Evolutionary conservation across 2,888 invertebrate genomes (phyloP).

Genomic region (Mesorhabditis belari): DNA sequence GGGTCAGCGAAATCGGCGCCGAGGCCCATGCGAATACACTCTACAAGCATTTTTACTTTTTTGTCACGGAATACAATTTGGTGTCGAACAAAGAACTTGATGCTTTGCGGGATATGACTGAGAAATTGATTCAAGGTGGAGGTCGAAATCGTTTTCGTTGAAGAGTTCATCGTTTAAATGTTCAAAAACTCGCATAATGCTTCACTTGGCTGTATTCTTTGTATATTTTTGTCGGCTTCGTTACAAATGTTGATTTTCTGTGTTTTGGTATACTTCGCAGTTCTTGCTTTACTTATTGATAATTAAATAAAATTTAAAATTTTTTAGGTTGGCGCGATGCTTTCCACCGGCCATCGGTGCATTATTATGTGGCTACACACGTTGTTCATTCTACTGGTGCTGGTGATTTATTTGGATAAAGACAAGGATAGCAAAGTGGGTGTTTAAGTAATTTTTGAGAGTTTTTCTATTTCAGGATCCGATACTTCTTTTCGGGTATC

Average conservation of each 20-base stretch:
- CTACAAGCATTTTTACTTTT: slow-evolving; percentile 88
- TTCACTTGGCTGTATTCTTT: background rate
- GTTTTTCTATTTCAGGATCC: background rate
- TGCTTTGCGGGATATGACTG: slow-evolving; percentile 62
- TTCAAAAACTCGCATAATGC: no score
- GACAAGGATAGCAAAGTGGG: background rate
- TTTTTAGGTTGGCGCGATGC: slow-evolving; percentile 16
- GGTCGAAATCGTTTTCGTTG: no score
- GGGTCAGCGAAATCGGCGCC: slow-evolving; percentile 76
- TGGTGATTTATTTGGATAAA: background rate
- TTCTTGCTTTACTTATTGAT: background rate
- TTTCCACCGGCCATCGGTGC: background rate
- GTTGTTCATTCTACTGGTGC: background rate
- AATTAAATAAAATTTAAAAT: background rate
- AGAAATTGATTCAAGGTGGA: background rate
- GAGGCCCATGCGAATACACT: slow-evolving; percentile 88
- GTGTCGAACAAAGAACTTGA: slow-evolving; percentile 77
- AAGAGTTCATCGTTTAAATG: no score
- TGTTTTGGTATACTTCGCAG: background rate
- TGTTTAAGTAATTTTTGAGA: no score
- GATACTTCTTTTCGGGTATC: background rate
- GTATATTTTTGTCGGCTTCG: background rate
- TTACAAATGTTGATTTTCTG: background rate
- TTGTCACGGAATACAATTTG: slow-evolving; percentile 77
- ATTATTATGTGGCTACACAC: background rate